Base-by-base conservation (phyloP, 1,140 invertebrate species). In the Linepithema humile region DNA sequence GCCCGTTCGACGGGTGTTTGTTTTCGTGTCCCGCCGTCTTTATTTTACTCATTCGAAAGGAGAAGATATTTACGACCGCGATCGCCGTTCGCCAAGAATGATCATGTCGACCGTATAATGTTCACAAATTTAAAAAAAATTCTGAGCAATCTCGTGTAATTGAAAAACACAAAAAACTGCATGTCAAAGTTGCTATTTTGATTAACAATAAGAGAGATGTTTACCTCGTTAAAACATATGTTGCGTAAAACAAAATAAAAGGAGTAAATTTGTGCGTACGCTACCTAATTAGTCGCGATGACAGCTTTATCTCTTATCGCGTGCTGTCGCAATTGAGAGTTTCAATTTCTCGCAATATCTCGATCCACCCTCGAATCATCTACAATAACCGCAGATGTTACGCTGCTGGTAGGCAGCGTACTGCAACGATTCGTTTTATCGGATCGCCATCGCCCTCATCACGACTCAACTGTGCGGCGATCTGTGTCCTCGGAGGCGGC, bases 351-450 rank as follows among this genome's bases (percentile, higher is more conserved):
- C 64, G 23, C 35, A 7, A 69, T 69, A 32, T 38, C 75, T 35
- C 43, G 15, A 40, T 40, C 64, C 17, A 12, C 26, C n/a, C 48
- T 23, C 48, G 55, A 80, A 80, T 80, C 48, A 35, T 55, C 64
- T 23, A 55, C 62, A 40, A 80, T 53, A 38, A 20, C 12, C 48
- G 48, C 75, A 80, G 64, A 60, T 77, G 74, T 77, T 62, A 77
- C n/a, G 35, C 38, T 7, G 48, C 26, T 9, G 17, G 64, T 40
- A 43, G 35, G 62, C 57, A 77, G 29, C 20, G 29, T 29, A 77
- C 62, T 48, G 75, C 75, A 45, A 78, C 62, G 75, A 32, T 57
- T 80, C 26, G 48, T 80, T 80, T 80, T 78, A 88, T 88, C 73
- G 69, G 80, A 72, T 87, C 55, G 86, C 57, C 32, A 65, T 80